Evolutionary conservation across 1,140 invertebrate species (phyloP), one percentile per base, ranked within the genome.

Genomic region (Leptopilina boulardi): DNA sequence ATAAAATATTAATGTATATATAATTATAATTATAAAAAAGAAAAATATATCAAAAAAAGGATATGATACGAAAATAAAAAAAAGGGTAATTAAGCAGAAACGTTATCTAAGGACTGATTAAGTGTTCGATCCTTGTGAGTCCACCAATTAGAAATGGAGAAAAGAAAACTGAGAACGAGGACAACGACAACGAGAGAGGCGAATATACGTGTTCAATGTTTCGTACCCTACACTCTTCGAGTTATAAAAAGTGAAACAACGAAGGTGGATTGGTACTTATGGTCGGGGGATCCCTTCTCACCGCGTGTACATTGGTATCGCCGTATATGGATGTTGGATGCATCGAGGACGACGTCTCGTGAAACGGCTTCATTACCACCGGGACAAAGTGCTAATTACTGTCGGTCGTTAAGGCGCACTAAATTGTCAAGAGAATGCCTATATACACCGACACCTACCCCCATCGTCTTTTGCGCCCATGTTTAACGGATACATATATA

Each of bases 331-430:
- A 75, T 19, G n/a, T 54, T n/a, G 72, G 74, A 0, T 80, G 75
- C 42, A 51, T 70, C 71, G 66, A 77, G 72, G 70, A 66, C 56
- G 70, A 66, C 56, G 81, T 73, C 80, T 78, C 77, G 72, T 74
- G 76, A 66, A 83, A 87, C 82, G 82, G 78, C 85, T 85, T 87
- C 83, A 87, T 87, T 86, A 86, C 80, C 77, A 72, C 74, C 80
- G 76, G 81, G 82, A 85, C 82, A 83, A 84, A 83, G 84, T 85
- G 84, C 85, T 87, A 85, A 87, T 87, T 87, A 87, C 84, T 79
- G 77, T 78, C 79, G 80, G 80, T 86, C 80, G 82, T 87, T 87
- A 87, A 85, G 81, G 80, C 74, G 72, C 80, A 78, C 81, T 83
- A 83, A 86, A 86, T 85, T 77, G 83, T 84, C 80, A 74, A 70